phyloP scores from a whole-genome alignment of 53 echinoderm and acorn worm genomes.

The Echinarachnius parma region DNA sequence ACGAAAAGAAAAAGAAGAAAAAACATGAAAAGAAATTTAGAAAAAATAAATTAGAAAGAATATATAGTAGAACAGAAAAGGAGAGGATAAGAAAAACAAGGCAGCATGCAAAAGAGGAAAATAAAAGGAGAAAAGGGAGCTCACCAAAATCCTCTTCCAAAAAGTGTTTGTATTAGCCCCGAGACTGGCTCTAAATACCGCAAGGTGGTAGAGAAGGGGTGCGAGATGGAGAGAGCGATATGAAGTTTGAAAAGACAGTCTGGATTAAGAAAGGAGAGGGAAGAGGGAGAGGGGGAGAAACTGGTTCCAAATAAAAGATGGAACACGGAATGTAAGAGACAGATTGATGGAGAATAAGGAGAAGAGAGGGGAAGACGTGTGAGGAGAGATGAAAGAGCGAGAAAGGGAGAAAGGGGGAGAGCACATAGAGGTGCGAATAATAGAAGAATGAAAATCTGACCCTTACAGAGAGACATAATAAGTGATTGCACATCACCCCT shows the following conservation, averaged over 20 bases:
- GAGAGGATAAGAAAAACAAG: background rate
- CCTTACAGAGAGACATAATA: no score
- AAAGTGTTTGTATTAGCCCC: conserved; percentile 32
- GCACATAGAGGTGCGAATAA: background rate
- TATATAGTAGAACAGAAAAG: background rate
- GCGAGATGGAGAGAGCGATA: conserved; percentile 4
- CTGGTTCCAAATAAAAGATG: no score
- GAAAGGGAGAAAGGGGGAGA: background rate
- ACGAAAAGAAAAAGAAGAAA: background rate
- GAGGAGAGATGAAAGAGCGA: background rate
- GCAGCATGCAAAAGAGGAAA: background rate
- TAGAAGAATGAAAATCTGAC: conserved; percentile 33
- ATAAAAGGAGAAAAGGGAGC: background rate
- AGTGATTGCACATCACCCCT: conserved; percentile 41
- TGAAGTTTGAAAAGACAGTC: no score
- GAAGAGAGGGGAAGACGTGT: no score
- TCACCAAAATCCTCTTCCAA: conserved; percentile 22
- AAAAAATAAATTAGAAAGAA: no score
- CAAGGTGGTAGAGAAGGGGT: background rate
- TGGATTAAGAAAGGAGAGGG: no score
- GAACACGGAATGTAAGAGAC: no score
- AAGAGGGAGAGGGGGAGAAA: no score
- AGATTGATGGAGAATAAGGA: no score
- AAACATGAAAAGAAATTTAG: background rate
- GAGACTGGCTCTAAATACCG: no score